These are phyloP conservation scores for Nudaria mundana DNA, from an alignment of 2,888 invertebrate genomes.

Conservation along the genomic window DNA sequence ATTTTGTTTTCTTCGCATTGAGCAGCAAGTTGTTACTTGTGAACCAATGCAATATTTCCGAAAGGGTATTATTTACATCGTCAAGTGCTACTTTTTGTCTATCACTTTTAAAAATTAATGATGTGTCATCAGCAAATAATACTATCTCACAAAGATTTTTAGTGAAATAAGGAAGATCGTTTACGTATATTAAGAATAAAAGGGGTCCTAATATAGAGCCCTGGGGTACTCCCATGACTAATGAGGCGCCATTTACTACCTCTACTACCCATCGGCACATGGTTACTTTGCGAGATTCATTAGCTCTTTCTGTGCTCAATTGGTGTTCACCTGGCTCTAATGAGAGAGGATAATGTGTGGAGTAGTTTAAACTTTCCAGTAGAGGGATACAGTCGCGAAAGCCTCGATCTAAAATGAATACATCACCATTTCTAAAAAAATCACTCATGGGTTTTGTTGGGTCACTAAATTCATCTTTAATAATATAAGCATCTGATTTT, in stretches of 20 bases:
- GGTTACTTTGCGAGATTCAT: constrained; percentile 8
- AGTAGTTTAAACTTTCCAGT: background rate
- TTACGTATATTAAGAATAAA: no score
- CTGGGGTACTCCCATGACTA: no score
- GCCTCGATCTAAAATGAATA: constrained; percentile 2
- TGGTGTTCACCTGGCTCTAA: constrained; percentile 5
- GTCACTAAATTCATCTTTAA: background rate
- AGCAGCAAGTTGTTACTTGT: no score
- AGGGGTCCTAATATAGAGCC: no score
- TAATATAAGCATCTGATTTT: constrained; percentile 2
- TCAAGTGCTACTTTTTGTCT: no score
- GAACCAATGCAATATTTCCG: no score
- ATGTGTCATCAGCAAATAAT: no score
- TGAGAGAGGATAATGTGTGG: constrained; percentile 1
- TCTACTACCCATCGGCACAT: constrained; percentile 6
- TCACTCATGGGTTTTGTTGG: background rate
- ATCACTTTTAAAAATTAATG: no score
- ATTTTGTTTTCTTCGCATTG: no score
- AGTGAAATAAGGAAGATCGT: no score
- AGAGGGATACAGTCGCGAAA: background rate
- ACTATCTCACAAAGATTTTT: no score
- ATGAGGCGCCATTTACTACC: constrained; percentile 12
- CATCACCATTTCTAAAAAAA: constrained; percentile 1
- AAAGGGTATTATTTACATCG: no score
- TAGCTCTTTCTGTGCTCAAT: constrained; percentile 4